A percentile compares a stretch with the other conserved stretches of the same genome.
phyloP scores from a whole-genome alignment of 2,888 invertebrate species.

The Acholoe squamosa region DNA sequence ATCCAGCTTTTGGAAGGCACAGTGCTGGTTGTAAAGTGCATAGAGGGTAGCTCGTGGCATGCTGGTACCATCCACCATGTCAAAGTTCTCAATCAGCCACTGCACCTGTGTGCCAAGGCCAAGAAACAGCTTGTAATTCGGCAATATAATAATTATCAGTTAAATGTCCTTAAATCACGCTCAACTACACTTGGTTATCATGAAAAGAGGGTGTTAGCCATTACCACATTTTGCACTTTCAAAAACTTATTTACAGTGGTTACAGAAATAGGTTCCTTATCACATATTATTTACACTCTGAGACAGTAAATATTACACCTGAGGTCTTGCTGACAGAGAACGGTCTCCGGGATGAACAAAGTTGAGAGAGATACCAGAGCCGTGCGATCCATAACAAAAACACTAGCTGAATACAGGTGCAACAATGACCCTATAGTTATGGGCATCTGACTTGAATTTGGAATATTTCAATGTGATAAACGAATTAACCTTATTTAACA shows the following conservation, averaged over 20 bases:
- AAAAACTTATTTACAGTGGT: neutral
- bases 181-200: neutral
- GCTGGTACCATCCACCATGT: slow-evolving; percentile 95
- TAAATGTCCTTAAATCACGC: slow-evolving; percentile 1
- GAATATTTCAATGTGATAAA: neutral
- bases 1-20: slow-evolving; percentile 91
- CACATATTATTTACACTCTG: slow-evolving; percentile 19
- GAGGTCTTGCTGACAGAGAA: neutral
- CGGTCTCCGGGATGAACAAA: slow-evolving; percentile 43
- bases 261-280: neutral
- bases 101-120: slow-evolving; percentile 55
- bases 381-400: neutral
- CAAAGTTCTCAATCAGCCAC: slow-evolving; percentile 97
- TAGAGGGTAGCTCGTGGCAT: slow-evolving; percentile 96
- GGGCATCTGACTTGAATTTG: neutral
- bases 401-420: neutral
- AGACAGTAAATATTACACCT: neutral
- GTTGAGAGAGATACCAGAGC: slow-evolving; percentile 51
- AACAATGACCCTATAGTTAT: neutral
- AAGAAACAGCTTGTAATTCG: neutral
- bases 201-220: slow-evolving; percentile 58
- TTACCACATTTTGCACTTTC: slow-evolving; percentile 49
- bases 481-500: neutral
- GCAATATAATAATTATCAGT: neutral
- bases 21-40: slow-evolving; percentile 96